These are phyloP conservation scores for Aproaerema taeniolella DNA, from an alignment of 2,888 invertebrate species.

Conservation along the genomic window DNA sequence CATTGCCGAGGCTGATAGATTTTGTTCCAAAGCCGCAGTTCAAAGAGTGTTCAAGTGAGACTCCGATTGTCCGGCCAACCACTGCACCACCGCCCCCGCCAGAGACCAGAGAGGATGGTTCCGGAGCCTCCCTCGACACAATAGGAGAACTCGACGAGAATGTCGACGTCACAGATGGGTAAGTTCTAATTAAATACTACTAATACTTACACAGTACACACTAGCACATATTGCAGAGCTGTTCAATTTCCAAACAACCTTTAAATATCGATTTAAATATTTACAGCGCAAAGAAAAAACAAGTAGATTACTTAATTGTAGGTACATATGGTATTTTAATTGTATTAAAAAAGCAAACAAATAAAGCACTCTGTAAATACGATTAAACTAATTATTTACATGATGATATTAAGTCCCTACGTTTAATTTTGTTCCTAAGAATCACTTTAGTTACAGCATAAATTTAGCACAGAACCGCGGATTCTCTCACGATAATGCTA, in stretches of 20 bases:
- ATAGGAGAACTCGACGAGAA: conserved; percentile 84
- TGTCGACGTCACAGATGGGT: conserved; percentile 61
- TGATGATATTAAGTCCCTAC: too few relatives aligned
- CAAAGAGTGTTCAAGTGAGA: conserved; percentile 48
- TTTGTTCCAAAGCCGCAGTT: conserved; percentile 81
- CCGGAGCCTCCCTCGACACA: conserved; percentile 80
- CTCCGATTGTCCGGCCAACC: conserved; percentile 48
- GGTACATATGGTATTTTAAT: too few relatives aligned
- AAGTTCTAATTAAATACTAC: conserved; percentile 34
- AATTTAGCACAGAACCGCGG: not conserved
- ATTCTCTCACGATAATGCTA: conserved; percentile 7
- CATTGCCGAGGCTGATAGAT: conserved; percentile 83
- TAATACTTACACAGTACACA: not conserved
- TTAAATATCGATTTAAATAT: too few relatives aligned
- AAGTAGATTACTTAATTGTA: too few relatives aligned
- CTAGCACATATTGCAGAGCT: too few relatives aligned
- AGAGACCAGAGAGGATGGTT: conserved; percentile 73
- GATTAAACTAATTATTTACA: too few relatives aligned
- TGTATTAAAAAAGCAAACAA: too few relatives aligned
- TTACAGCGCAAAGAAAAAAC: too few relatives aligned
- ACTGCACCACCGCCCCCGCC: conserved; percentile 58
- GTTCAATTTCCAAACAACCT: too few relatives aligned
- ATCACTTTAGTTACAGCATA: too few relatives aligned
- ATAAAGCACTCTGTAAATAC: too few relatives aligned
- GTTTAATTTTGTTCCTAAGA: too few relatives aligned